phyloP scores from a whole-genome alignment of 1,140 invertebrate genomes.

The Listronotus bonariensis region DNA sequence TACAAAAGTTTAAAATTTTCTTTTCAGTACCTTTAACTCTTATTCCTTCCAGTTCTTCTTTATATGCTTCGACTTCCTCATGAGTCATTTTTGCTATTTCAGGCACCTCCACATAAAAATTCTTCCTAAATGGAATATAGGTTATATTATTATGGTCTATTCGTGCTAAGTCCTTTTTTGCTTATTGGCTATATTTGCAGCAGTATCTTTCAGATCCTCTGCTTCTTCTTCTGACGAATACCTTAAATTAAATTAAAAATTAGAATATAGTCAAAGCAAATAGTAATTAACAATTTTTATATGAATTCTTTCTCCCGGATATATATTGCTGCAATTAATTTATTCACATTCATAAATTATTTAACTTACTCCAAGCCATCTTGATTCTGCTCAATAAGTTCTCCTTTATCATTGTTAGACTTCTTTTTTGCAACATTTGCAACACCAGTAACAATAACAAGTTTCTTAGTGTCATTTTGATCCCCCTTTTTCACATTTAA shows the following conservation, averaged over 20 bases:
- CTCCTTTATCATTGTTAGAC: conserved; percentile 76
- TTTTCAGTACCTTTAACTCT: conserved; percentile 69
- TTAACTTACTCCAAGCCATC: conserved; percentile 83
- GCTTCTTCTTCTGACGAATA: conserved; percentile 95
- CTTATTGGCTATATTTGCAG: conserved; percentile 84
- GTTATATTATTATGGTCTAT: conserved; percentile 83
- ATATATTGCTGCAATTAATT: neutral
- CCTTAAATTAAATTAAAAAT: conserved; percentile 1
- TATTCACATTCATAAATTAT: neutral
- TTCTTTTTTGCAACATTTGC: conserved; percentile 91
- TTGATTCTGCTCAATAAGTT: conserved; percentile 96
- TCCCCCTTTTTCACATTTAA: conserved; percentile 62
- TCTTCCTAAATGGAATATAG: conserved; percentile 90
- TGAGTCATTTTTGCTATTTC: conserved; percentile 86
- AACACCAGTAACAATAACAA: conserved; percentile 87
- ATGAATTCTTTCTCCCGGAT: neutral
- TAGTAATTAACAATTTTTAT: neutral
- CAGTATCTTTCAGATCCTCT: conserved; percentile 91
- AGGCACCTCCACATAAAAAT: conserved; percentile 92
- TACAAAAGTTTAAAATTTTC: no score
- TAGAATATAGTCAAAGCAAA: no score
- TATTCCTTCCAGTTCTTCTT: conserved; percentile 83
- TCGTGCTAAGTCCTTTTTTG: conserved; percentile 89
- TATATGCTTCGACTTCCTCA: conserved; percentile 86
- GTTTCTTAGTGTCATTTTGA: conserved; percentile 55